phyloP scores from a whole-genome alignment of 2,888 invertebrate genomes.

The Epistrophe grossulariae region DNA sequence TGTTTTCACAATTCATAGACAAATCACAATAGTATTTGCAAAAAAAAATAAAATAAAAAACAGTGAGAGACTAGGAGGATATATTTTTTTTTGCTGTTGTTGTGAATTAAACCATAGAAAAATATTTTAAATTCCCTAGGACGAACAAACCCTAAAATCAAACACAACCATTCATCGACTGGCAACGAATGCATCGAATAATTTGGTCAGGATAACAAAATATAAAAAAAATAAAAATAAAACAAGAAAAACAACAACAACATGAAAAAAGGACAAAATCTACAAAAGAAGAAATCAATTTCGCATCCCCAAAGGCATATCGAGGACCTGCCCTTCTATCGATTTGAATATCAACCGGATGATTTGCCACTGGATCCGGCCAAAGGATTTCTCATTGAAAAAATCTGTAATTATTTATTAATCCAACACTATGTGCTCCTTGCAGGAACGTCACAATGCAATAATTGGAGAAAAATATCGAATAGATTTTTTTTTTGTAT shows the following conservation, averaged over 20 bases:
- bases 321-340: slow-evolving; percentile 83
- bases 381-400: slow-evolving; percentile 80
- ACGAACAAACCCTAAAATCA: slow-evolving; percentile 3
- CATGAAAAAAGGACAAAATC: slow-evolving; percentile 60
- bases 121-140: slow-evolving; percentile 32
- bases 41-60: slow-evolving; percentile 4
- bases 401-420: slow-evolving; percentile 79
- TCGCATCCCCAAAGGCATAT: slow-evolving; percentile 77
- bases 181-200: neutral
- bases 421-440: slow-evolving; percentile 33
- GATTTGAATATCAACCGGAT: slow-evolving; percentile 80
- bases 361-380: slow-evolving; percentile 83
- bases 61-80: neutral
- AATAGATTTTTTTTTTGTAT: slow-evolving; percentile 3
- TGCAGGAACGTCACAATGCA: slow-evolving; percentile 30
- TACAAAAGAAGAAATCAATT: slow-evolving; percentile 61
- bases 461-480: slow-evolving; percentile 36
- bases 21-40: slow-evolving; percentile 40
- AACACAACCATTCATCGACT: neutral
- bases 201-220: slow-evolving; percentile 18
- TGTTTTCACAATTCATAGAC: slow-evolving; percentile 41
- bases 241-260: neutral
- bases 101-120: slow-evolving; percentile 34
- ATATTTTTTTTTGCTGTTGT: neutral
- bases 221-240: neutral